phyloP scores from a whole-genome alignment of 2,113 vertebrate genomes.

The Gila orcuttii region DNA sequence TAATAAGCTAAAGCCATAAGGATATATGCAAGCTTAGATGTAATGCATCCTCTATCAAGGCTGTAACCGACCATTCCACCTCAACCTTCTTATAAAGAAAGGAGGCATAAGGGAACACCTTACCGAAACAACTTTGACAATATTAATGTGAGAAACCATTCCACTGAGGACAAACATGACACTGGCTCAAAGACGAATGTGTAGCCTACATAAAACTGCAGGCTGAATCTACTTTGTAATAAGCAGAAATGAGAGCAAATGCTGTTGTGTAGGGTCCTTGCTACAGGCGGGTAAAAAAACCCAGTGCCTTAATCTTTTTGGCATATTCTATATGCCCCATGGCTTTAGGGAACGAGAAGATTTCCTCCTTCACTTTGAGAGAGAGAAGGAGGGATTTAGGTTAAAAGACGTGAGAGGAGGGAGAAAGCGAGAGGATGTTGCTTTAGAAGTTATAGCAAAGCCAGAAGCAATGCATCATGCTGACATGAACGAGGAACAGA shows the following conservation, averaged over 20 bases:
- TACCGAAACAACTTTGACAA: neutral
- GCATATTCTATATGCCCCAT: slow-evolving; percentile 47
- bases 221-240: slow-evolving; percentile 31
- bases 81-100: neutral
- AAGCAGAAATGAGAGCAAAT: slow-evolving; percentile 48
- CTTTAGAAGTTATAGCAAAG: slow-evolving; percentile 38
- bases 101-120: neutral
- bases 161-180: slow-evolving; percentile 33
- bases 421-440: slow-evolving; percentile 8
- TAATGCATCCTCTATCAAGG: neutral
- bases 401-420: neutral
- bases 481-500: slow-evolving; percentile 23
- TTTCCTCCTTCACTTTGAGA: slow-evolving; percentile 25
- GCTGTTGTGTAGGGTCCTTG: slow-evolving; percentile 13
- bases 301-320: slow-evolving; percentile 51
- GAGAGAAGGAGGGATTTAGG: neutral
- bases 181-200: slow-evolving; percentile 41
- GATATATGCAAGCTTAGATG: neutral
- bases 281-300: slow-evolving; percentile 5
- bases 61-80: neutral
- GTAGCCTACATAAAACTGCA: slow-evolving; percentile 37
- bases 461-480: slow-evolving; percentile 51
- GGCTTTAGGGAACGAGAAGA: slow-evolving; percentile 52
- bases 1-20: slow-evolving; percentile 13
- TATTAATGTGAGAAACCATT: slow-evolving; percentile 29